Conservation (phyloP, 2,888 invertebrate species). For the Sycophila texana region DNA sequence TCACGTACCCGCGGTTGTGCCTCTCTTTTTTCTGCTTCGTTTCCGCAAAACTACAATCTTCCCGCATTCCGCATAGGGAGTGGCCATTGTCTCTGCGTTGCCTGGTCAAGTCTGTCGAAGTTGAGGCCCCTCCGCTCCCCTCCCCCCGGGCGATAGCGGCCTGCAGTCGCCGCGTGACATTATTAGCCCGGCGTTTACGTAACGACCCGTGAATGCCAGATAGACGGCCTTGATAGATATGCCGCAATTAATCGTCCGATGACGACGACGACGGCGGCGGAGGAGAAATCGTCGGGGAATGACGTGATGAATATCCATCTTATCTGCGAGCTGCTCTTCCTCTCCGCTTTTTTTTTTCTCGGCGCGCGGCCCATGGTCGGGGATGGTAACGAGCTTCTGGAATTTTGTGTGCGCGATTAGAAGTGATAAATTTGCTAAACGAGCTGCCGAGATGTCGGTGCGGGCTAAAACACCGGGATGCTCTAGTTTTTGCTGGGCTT, state of each 20-base stretch:
- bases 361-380: neutral
- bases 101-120: neutral
- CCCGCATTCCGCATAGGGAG: slow-evolving; percentile 43
- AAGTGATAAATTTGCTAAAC: slow-evolving; percentile 1
- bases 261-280: slow-evolving; percentile 53
- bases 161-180: slow-evolving; percentile 56
- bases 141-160: neutral
- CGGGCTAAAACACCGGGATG: too few species aligned
- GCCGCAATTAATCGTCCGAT: slow-evolving; percentile 67
- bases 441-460: neutral
- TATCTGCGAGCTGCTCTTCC: slow-evolving; percentile 33
- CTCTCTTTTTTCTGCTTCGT: slow-evolving; percentile 5
- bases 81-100: neutral
- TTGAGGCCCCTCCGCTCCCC: neutral
- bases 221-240: slow-evolving; percentile 66
- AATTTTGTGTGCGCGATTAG: neutral
- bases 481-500: too few species aligned
- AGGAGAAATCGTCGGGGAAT: slow-evolving; percentile 43
- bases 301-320: slow-evolving; percentile 55
- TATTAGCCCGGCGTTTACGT: slow-evolving; percentile 67
- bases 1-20: neutral
- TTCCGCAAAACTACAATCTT: slow-evolving; percentile 47
- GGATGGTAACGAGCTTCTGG: slow-evolving; percentile 24
- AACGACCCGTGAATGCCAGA: slow-evolving; percentile 73
- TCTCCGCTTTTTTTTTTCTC: neutral